Evolutionary conservation across 2,797 vertebrate genomes (phyloP).

Genomic region (Cryptoprocta ferox): DNA sequence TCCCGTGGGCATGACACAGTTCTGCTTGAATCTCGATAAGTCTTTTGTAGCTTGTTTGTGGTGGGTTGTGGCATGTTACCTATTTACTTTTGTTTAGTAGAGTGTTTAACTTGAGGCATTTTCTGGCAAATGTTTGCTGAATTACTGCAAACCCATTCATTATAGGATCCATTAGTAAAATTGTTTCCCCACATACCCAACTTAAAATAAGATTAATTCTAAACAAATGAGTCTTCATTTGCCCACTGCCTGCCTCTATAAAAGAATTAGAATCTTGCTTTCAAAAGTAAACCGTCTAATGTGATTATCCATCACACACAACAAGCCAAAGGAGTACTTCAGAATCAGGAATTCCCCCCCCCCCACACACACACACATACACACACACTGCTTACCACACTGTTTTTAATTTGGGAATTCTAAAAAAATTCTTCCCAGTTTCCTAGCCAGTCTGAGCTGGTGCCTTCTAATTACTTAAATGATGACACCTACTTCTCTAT

Average conservation of each 20-base stretch:
- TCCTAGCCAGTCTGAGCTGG: not conserved
- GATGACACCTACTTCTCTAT: not conserved
- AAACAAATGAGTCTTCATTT: slow-evolving; percentile 2
- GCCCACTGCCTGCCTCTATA: not conserved
- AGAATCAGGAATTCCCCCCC: not conserved
- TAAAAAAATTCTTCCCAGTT: slow-evolving; percentile 16
- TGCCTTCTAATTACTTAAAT: not conserved
- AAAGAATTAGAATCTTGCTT: slow-evolving; percentile 48
- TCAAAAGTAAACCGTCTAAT: slow-evolving; percentile 28
- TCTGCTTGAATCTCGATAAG: not conserved
- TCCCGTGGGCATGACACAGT: not conserved
- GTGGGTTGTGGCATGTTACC: not conserved
- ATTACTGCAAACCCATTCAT: not conserved
- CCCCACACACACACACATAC: no score
- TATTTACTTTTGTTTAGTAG: not conserved
- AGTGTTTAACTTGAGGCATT: not conserved
- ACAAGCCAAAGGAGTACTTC: slow-evolving; percentile 6
- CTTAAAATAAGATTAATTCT: slow-evolving; percentile 45
- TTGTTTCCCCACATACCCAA: not conserved
- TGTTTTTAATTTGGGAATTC: slow-evolving; percentile 43
- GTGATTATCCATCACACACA: not conserved
- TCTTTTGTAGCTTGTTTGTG: not conserved
- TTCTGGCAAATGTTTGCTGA: not conserved
- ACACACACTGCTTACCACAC: not conserved
- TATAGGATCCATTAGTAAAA: slow-evolving; percentile 26